A percentile compares a stretch with the other conserved stretches of the same genome.
phyloP scores from a whole-genome alignment of 2,113 vertebrate genomes.

The Chloroceryle aenea region DNA sequence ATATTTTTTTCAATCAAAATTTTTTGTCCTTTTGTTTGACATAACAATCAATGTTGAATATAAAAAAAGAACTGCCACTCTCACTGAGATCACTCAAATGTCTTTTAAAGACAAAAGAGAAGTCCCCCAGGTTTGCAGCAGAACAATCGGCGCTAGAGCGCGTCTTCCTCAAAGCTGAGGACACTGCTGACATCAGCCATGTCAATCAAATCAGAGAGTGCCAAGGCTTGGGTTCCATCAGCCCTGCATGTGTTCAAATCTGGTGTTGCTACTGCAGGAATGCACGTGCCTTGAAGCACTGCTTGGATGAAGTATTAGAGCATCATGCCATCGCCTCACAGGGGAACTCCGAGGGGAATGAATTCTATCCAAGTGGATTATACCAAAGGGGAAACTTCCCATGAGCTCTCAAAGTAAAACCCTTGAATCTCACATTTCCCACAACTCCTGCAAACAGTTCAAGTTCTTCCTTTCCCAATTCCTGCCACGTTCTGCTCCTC shows the following conservation, averaged over 20 bases:
- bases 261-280: background rate
- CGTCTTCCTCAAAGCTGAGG: background rate
- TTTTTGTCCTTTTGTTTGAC: background rate
- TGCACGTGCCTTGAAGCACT: fast-evolving
- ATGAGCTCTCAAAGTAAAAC: background rate
- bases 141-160: background rate
- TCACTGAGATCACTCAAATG: background rate
- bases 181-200: background rate
- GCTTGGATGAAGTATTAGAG: background rate
- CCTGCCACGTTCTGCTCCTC: background rate
- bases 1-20: background rate
- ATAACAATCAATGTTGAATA: background rate
- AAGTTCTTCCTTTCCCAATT: background rate
- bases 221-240: background rate
- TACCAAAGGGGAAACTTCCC: background rate
- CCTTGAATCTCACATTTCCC: background rate
- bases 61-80: background rate
- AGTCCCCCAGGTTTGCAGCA: background rate
- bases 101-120: background rate
- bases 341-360: background rate
- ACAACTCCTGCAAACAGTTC: background rate
- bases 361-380: background rate
- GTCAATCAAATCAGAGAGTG: background rate
- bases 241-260: background rate
- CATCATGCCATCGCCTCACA: background rate